Conservation (phyloP, 92 coral and sea anemone species). For the Galaxea fascicularis region DNA sequence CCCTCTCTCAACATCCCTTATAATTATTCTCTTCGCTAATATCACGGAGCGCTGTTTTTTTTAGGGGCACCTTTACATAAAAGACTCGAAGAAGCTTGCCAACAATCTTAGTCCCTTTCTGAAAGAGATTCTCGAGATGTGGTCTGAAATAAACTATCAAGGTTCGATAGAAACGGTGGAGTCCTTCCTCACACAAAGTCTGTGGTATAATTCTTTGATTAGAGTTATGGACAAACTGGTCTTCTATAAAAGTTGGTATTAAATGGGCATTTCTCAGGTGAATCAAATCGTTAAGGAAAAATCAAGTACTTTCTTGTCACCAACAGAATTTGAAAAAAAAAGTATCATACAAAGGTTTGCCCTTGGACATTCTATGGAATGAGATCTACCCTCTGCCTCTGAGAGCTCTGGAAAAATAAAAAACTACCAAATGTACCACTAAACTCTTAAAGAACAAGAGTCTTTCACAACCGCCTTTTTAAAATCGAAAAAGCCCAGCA, state of each 20-base stretch:
- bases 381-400: neutral
- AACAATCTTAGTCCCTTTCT: constrained; percentile 1
- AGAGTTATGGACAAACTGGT: constrained; percentile 17
- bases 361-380: constrained; percentile 15
- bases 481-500: constrained; percentile 29
- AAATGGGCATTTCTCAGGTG: constrained; percentile 19
- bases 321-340: constrained; percentile 25
- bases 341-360: constrained; percentile 10
- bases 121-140: constrained; percentile 10
- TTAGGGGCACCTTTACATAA: neutral
- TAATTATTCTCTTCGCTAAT: no score
- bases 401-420: constrained; percentile 7
- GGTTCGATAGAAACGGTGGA: neutral
- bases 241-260: constrained; percentile 22
- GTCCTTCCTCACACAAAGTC: no score
- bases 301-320: constrained; percentile 9
- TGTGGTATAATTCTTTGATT: constrained; percentile 11
- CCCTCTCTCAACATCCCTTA: no score
- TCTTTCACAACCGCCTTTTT: constrained; percentile 20
- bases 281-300: constrained; percentile 24
- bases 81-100: neutral
- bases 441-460: constrained; percentile 21
- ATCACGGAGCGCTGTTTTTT: no score
- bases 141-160: constrained; percentile 19
- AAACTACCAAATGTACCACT: constrained; percentile 2